phyloP scores from a whole-genome alignment of 2,888 invertebrate genomes.

The Cistogaster globosa region DNA sequence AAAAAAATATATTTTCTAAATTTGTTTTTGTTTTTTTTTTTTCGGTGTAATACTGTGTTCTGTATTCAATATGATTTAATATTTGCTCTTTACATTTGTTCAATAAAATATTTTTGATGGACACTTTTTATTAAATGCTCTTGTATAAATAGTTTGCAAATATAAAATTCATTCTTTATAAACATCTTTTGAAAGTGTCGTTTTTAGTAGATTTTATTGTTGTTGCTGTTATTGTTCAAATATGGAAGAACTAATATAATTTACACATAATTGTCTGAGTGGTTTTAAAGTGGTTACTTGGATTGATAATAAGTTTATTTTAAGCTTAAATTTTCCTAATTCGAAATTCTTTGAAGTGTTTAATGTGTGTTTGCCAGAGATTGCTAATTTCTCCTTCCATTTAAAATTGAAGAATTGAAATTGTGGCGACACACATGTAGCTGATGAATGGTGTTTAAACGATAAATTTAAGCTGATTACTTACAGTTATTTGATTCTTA shows the following conservation, averaged over 20 bases:
- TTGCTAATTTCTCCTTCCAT: constrained; percentile 7
- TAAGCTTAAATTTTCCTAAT: constrained; percentile 22
- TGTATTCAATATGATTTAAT: too few relatives aligned
- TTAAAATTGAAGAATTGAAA: constrained; percentile 35
- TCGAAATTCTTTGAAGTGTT: neutral
- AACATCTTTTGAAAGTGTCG: constrained; percentile 24
- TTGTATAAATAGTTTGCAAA: constrained; percentile 2
- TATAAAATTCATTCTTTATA: constrained; percentile 26
- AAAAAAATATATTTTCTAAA: too few relatives aligned
- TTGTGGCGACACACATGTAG: constrained; percentile 39
- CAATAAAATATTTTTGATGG: constrained; percentile 40
- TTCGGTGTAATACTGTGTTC: too few relatives aligned
- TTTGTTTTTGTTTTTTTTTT: too few relatives aligned
- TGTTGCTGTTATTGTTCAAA: neutral
- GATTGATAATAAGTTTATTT: constrained; percentile 56
- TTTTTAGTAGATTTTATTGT: neutral
- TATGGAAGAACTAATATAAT: constrained; percentile 31
- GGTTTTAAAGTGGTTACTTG: constrained; percentile 55
- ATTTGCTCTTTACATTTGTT: constrained; percentile 10
- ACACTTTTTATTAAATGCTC: constrained; percentile 11
- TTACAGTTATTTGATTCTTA: constrained; percentile 21
- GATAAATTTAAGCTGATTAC: constrained; percentile 69
- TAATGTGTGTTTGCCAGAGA: neutral
- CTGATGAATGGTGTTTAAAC: constrained; percentile 50
- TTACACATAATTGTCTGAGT: constrained; percentile 68